Evolutionary conservation across 2,113 vertebrate species (phyloP), one percentile per base, ranked within the genome.

Genomic region (Ramphastos sulfuratus): DNA sequence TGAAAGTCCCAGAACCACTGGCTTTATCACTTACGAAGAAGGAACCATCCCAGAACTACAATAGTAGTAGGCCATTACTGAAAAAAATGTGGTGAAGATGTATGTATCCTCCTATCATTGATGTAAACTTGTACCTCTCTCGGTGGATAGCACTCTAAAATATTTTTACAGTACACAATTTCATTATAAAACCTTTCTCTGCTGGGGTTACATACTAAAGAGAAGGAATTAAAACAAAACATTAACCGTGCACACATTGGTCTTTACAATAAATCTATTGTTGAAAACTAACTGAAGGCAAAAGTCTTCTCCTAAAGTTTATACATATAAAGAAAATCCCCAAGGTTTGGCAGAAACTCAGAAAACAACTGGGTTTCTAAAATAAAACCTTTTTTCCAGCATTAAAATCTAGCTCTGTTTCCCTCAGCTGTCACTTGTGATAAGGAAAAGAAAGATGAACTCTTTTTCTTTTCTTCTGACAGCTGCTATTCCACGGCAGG

Each of bases 391-490:
- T 4, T 72, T 72, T 94, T 82, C 20, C 46, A 59, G 78, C 30
- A 87, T 76, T 76, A 82, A 90, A 79, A 91, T 48, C 25, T n/a
- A 66, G 30, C 48, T 92, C 54, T n/a, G 3, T 64, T 85, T 90
- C 50, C 85, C 76, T 67, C 64, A 92, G 69, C 72, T 94, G 89
- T 86, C 94, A 78, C 28, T 72, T 83, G 54, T 61, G 58, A 76
- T 61, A 78, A 88, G 30, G n/a, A 85, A 91, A 81, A 89, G 56
- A 82, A 66, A 81, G 42, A 85, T 65, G 66, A 89, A 64, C 52
- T 89, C 52, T 25, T 90, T 83, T 75, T 77, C 44, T 89, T 89
- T 77, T 72, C 42, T 92, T 84, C 79, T 91, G 85, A 91, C 91
- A 95, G 91, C 54, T 93, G 58, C 79, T 87, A 18, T 80, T 79